These are phyloP conservation scores for Aphodius sticticus DNA, from an alignment of 2,888 invertebrate genomes.

Conservation along the genomic window DNA sequence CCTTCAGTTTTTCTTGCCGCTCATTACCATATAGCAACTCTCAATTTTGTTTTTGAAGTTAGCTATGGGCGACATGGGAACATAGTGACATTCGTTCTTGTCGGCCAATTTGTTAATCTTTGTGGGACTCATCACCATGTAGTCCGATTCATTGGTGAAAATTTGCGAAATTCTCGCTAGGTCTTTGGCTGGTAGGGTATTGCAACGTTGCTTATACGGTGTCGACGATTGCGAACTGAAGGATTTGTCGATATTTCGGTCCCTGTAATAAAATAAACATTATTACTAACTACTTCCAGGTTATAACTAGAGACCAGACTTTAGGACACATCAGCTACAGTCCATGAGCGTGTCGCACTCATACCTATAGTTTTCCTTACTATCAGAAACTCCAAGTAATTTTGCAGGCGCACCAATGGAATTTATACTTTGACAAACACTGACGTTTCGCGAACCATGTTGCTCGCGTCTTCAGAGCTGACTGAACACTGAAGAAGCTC, in stretches of 20 bases:
- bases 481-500: too few species aligned
- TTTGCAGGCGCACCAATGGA: too few species aligned
- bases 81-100: constrained; percentile 50
- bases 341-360: too few species aligned
- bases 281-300: too few species aligned
- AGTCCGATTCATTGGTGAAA: constrained; percentile 53
- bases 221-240: constrained; percentile 29
- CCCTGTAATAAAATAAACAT: constrained; percentile 18
- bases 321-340: too few species aligned
- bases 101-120: constrained; percentile 39
- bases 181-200: constrained; percentile 56
- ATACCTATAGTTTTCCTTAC: too few species aligned
- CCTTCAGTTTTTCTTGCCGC: constrained; percentile 44
- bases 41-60: constrained; percentile 50
- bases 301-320: too few species aligned
- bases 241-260: constrained; percentile 24
- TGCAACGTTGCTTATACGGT: constrained; percentile 52
- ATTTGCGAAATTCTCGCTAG: constrained; percentile 54
- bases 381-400: too few species aligned
- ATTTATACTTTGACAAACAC: too few species aligned
- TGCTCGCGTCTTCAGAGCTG: too few species aligned
- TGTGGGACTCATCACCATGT: constrained; percentile 55
- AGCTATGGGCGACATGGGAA: constrained; percentile 55
- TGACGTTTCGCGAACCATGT: too few species aligned
- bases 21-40: constrained; percentile 54